Base-by-base conservation (phyloP, 92 coral and sea anemone genomes). In the Palythoa grandis region DNA sequence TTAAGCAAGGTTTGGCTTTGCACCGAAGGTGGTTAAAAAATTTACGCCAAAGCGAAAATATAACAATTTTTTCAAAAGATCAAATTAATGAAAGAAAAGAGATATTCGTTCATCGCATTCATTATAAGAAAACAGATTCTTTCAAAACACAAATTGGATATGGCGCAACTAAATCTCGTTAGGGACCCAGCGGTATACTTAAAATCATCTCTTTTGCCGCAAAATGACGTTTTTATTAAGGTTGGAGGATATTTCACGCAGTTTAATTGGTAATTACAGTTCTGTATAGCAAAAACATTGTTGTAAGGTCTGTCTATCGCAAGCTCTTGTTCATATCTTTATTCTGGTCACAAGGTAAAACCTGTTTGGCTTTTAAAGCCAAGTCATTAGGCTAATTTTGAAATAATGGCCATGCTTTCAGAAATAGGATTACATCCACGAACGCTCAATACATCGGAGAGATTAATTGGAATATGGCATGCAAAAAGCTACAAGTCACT, bases 211-310 rank as follows among this genome's bases (percentile, higher is more conserved):
- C 54, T 80, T 79, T 80, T 80, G 22, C 85, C 22, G 8, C 24
- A 52, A 65, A 66, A 67, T 65, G 63, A 80, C 85, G 52, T 66
- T 80, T 80, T 80, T 68, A 80, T 80, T 66, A 80, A 47, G 66
- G 39, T 48, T 80, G 66, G 72, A 66, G 85, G 37, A 17, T 80
- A 74, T 80, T 80, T 80, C 85, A 80, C 60, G 74, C 47, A 66
- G 85, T 47, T 80, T 80, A 80, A 80, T 80, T 80, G 85, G 85
- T 66, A 80, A 80, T 80, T 80, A 80, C 43, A 80, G 85, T 80
- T 80, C 58, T 66, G 50, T 53, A 80, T 40, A 66, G 74, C 70
- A 22, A 80, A 80, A 80, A 66, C 72, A 80, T 80, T 65, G 43
- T 56, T 70, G 73, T 48, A 48, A 66, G 70, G 72, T 15, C 40